Evolutionary conservation across 2,888 invertebrate genomes (phyloP).

Genomic region (Gandaritis pyraliata): DNA sequence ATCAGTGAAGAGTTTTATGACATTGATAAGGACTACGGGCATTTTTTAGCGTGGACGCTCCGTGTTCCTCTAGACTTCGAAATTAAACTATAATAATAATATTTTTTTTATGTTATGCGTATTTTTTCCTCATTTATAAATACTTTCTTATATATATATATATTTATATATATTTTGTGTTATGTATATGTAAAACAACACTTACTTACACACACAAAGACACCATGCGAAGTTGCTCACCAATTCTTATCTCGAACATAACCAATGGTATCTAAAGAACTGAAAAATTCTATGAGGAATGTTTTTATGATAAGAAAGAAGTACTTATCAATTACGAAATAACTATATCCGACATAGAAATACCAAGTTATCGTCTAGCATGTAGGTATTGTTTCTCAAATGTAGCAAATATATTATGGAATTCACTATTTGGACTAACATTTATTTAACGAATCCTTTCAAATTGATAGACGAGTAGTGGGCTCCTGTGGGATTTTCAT

Average conservation of each 20-base stretch:
- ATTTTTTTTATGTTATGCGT: too few relatives aligned
- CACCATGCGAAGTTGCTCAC: conserved; percentile 23
- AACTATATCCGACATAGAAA: neutral
- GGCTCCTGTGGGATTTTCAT: too few relatives aligned
- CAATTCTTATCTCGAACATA: conserved; percentile 45
- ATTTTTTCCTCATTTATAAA: too few relatives aligned
- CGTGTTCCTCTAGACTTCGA: too few relatives aligned
- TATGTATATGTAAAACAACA: too few relatives aligned
- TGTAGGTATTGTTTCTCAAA: neutral
- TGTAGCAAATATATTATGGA: neutral
- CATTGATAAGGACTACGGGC: conserved; percentile 29
- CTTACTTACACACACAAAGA: too few relatives aligned
- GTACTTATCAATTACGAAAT: conserved; percentile 19
- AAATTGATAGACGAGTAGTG: too few relatives aligned
- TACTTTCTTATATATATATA: too few relatives aligned
- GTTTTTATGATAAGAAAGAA: conserved; percentile 28
- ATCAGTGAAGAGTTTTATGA: conserved; percentile 39
- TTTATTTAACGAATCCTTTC: too few relatives aligned
- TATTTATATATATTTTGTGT: too few relatives aligned
- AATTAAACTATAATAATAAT: too few relatives aligned
- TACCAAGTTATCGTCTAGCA: neutral
- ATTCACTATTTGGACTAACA: too few relatives aligned
- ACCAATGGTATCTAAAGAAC: conserved; percentile 33
- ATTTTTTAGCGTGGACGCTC: conserved; percentile 14
- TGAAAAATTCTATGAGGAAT: conserved; percentile 29